Conservation (phyloP, 2,888 invertebrate species). For the Meandrusa payeni region DNA sequence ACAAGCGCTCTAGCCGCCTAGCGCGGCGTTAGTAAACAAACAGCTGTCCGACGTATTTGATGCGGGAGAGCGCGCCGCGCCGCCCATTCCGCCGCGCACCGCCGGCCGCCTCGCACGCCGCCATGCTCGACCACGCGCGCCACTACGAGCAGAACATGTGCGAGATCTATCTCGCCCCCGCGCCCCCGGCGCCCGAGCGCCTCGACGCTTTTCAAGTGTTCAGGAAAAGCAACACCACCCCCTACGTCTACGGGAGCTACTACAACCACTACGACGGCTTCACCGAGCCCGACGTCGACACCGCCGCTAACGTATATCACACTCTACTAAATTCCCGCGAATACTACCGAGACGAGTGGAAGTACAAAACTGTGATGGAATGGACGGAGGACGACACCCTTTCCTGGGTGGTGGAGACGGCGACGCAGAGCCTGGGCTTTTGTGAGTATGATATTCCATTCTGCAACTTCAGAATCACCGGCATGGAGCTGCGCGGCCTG, state of each 20-base stretch:
- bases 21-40: conserved; percentile 18
- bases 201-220: conserved; percentile 75
- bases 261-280: conserved; percentile 60
- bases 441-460: conserved; percentile 66
- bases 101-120: conserved; percentile 53
- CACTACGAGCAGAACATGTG: conserved; percentile 71
- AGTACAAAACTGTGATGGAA: conserved; percentile 69
- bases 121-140: conserved; percentile 73
- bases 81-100: conserved; percentile 48
- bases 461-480: conserved; percentile 64
- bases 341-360: conserved; percentile 72
- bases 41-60: conserved; percentile 29
- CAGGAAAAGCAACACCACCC: conserved; percentile 61
- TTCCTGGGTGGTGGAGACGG: conserved; percentile 75
- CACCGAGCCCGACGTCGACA: conserved; percentile 60
- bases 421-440: conserved; percentile 53
- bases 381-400: conserved; percentile 81
- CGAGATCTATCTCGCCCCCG: conserved; percentile 57
- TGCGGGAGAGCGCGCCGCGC: conserved; percentile 33
- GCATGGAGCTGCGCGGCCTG: conserved; percentile 56
- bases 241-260: conserved; percentile 65
- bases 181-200: conserved; percentile 62
- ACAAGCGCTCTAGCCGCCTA: too few relatives aligned
- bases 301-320: conserved; percentile 62
- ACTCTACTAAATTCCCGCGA: conserved; percentile 60